Base-by-base conservation (phyloP, 2,113 vertebrate species). In the Cololabis saira region DNA sequence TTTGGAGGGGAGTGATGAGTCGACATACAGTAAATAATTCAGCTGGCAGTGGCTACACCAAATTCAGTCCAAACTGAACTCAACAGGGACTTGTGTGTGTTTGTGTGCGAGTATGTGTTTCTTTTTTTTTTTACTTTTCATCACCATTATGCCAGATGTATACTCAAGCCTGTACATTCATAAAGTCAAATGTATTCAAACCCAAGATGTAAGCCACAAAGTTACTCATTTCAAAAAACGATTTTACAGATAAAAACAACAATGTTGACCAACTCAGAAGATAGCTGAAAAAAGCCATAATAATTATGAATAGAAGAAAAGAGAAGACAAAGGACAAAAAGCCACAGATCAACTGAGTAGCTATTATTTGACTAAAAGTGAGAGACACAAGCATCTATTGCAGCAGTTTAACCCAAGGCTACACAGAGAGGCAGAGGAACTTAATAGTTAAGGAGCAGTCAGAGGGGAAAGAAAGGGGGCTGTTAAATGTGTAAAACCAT, bases 211-310 rank as follows among this genome's bases (percentile, higher is more conserved):
- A 62, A 43, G 15, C 27, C 24, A 64, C 16, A 24, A 54, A 77
- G 60, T 61, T 76, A 74, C 80, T 53, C 4, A 16, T 73, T 73
- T 78, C 51, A 59, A 58, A 61, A 61, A 70, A 42, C 43, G 54
- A 55, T 74, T 82, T 79, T 81, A 66, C 83, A 88, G 83, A 85
- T 67, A 67, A 54, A n/a, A 78, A 74, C 64, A 27, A 27, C 24
- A 5, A 27, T 5, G 24, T 27, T 27, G 24, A 27, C 24, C 24
- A 27, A 27, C 24, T 27, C 24, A 27, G 24, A 2, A 27, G 24
- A 27, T 2, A 27, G 24, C 24, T 27, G 24, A 27, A 3, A 5
- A 27, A 27, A 27, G 24, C 24, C 24, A 2, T 3, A 27, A 27
- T 5, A 27, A 27, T 27, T 27, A 27, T 27, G 33, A 37, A 37